Conservation (phyloP, 53 echinoderm and acorn worm genomes). For the Hippasteria phrygiana region DNA sequence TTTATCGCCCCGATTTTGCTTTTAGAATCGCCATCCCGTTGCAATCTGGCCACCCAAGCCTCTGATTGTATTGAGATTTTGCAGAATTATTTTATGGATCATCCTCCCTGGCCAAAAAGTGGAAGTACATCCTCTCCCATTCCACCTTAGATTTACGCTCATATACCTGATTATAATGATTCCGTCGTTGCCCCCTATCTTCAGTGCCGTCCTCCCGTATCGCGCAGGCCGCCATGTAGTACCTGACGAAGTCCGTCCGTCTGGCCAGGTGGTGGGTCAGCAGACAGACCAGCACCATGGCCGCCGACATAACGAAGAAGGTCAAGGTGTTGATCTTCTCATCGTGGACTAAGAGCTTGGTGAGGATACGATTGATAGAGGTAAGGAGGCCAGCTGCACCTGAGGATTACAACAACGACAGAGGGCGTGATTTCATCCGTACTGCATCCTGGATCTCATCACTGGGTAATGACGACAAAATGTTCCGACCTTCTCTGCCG, state of each 20-base stretch:
- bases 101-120: no score
- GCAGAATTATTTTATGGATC: no score
- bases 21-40: no score
- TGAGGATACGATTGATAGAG: slow-evolving; percentile 84
- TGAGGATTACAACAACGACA: slow-evolving; percentile 24
- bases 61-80: no score
- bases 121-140: no score
- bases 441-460: no score
- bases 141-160: neutral
- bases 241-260: slow-evolving; percentile 70
- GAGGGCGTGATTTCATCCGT: no score
- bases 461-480: no score
- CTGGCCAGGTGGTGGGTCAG: slow-evolving; percentile 76
- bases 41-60: no score
- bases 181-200: slow-evolving; percentile 37
- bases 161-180: slow-evolving; percentile 58
- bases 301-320: slow-evolving; percentile 76
- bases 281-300: slow-evolving; percentile 74
- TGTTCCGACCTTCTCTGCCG: no score
- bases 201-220: slow-evolving; percentile 57
- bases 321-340: slow-evolving; percentile 77
- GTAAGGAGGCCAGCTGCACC: slow-evolving; percentile 88
- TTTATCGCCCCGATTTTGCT: no score
- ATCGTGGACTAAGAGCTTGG: slow-evolving; percentile 77
- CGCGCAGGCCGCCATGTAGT: slow-evolving; percentile 73